phyloP scores from a whole-genome alignment of 2,888 invertebrate species.

The Octodonta nipae region DNA sequence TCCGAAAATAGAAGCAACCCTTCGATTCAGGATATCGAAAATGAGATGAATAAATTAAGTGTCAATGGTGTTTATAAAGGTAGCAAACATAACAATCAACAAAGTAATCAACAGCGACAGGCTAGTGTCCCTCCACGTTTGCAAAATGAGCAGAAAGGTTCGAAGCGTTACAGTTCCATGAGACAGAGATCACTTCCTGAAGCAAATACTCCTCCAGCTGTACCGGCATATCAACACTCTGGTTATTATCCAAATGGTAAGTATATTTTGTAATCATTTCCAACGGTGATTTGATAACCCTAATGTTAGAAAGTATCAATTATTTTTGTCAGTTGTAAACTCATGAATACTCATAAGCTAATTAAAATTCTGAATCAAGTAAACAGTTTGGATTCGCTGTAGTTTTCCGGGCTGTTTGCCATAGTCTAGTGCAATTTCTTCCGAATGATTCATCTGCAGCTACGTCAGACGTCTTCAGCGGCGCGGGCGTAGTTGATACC shows the following conservation, averaged over 20 bases:
- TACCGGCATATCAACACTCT: conserved; percentile 10
- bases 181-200: conserved; percentile 47
- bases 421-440: too few species aligned
- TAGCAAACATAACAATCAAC: conserved; percentile 8
- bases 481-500: too few species aligned
- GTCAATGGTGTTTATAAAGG: conserved; percentile 20
- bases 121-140: conserved; percentile 33
- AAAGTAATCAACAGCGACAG: conserved; percentile 21
- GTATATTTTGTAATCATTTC: too few species aligned
- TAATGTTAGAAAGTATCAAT: not conserved
- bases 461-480: too few species aligned
- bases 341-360: too few species aligned
- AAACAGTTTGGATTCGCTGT: too few species aligned
- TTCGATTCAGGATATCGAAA: conserved; percentile 27
- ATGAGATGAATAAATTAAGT: conserved; percentile 27
- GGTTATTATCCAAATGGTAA: conserved; percentile 27
- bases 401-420: too few species aligned
- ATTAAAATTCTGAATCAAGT: too few species aligned
- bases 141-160: conserved; percentile 35
- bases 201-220: conserved; percentile 28
- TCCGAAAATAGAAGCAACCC: too few species aligned
- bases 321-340: not conserved
- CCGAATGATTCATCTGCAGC: too few species aligned
- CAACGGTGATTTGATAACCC: too few species aligned
- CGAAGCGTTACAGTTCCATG: conserved; percentile 43